Evolutionary conservation across 2,888 invertebrate genomes (phyloP), one percentile per base, ranked within the genome.

Genomic region (Epinotia brunnichana): DNA sequence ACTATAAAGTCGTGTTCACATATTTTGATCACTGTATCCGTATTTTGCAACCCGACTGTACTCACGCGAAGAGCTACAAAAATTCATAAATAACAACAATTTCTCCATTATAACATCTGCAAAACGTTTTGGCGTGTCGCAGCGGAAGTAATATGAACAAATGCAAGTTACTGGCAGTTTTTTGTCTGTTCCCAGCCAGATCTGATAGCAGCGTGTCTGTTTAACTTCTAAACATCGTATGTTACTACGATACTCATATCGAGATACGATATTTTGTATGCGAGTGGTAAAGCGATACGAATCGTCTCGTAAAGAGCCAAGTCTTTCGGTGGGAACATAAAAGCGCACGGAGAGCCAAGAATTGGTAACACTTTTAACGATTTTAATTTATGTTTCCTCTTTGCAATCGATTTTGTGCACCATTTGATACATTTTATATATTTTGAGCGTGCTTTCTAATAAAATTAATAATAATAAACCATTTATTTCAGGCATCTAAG

Each of bases 101-200:
- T 63, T 44, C 7, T 7, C 63, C 24, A 48, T 70, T 63, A 41
- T 21, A 62, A 62, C 24, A 56, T 41, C 54, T 66, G 66, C 56
- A 66, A 66, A 66, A 56, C 56, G 41, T 71, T 72, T 67, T 68
- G 71, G 71, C 66, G 68, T 13, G 13, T 10, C 48, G 39, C 15
- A 57, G 56, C 62, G 68, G 56, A 72, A 72, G 48, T 29, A 69
- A 62, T 72, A 67, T 62, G 39, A 19, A 48, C 51, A 61, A 68
- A 56, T 51, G 72, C 56, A 62, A 44, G 70, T 64, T 54, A 61
- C 61, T 59, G 60, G 39, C 21, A 51, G 35, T 61, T 70, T 70
- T 70, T 63, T 57, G 39, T 41, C 15, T 15, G n/a, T 19, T 15
- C 60, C 29, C 29, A 1, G 72, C 72, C 72, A 72, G 44, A 72